Evolutionary conservation across 2,113 vertebrate species (phyloP), one percentile per base, ranked within the genome.

Genomic region (Accipiter cooperii): DNA sequence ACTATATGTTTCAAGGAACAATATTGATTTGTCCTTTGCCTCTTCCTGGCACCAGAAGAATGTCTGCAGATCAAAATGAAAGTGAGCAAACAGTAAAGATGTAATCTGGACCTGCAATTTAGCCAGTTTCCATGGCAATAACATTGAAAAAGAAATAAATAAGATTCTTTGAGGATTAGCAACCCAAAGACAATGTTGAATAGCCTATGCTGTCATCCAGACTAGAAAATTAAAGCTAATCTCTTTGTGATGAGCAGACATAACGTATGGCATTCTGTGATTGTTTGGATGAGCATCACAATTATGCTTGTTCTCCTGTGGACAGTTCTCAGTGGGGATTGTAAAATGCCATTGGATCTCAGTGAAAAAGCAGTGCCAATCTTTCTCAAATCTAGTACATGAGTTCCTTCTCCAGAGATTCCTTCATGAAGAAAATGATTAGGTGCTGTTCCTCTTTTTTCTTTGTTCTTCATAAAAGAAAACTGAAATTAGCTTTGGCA

Each of bases 121-220:
- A 86, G 36, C 75, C 71, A 63, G 93, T 93, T 96, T 47, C 90
- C 54, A 89, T 80, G 63, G 63, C 36, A 95, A 92, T 92, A 90
- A 82, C 66, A 73, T 25, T 12, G 68, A 80, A 93, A 82, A 93
- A 76, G n/a, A 85, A 91, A 60, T 20, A 76, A 86, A 64, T 3
- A 83, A 83, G 44, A 80, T 77, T 92, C 66, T 90, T 92, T 49
- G 51, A 84, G 34, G 58, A 88, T 88, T 80, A 80, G 83, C 83
- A 93, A 77, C 58, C 68, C 25, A 44, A 81, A 92, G 71, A 75
- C 2, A 1, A 63, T 68, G 51, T 66, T 96, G 51, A 96, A 73
- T 81, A 94, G 49, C 54, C 73, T 54, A n/a, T 47, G 36, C 89
- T 65, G 49, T 74, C 68, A 92, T 78, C 51, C 46, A 74, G 55